These are phyloP conservation scores for Didymodactylos carnosus DNA, from an alignment of 2,888 invertebrate species.

Conservation along the genomic window DNA sequence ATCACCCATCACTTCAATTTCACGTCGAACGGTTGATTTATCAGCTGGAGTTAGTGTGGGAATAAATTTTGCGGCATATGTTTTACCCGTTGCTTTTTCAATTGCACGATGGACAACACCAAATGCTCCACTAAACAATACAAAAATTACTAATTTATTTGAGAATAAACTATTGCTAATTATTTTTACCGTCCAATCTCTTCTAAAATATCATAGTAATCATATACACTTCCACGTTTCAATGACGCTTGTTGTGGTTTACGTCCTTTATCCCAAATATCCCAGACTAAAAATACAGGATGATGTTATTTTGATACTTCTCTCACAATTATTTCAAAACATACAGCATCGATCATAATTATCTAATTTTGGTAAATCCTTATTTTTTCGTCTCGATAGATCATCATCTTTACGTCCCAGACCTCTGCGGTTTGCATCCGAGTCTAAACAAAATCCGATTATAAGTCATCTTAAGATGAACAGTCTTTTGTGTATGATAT, in stretches of 20 bases:
- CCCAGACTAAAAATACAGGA: constrained; percentile 49
- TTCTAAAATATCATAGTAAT: constrained; percentile 91
- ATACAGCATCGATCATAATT: not conserved
- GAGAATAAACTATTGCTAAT: not conserved
- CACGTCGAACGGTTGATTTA: constrained; percentile 85
- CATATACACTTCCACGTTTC: constrained; percentile 77
- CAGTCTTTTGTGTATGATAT: not conserved
- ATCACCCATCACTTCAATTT: constrained; percentile 96
- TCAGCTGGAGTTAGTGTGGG: constrained; percentile 56
- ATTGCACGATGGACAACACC: constrained; percentile 95
- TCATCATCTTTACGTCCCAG: not conserved
- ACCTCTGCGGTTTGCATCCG: not conserved
- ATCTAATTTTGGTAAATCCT: not conserved
- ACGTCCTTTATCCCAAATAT: constrained; percentile 76
- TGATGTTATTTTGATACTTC: not conserved
- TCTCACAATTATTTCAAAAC: not conserved
- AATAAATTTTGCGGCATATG: constrained; percentile 97
- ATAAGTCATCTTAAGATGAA: not conserved
- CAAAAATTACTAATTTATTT: not conserved
- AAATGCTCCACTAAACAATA: constrained; percentile 56
- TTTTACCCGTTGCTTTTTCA: constrained; percentile 82
- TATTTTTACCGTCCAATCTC: constrained; percentile 55
- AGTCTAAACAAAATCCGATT: not conserved
- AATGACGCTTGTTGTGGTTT: constrained; percentile 93
- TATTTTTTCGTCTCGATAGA: not conserved